Conservation (phyloP, 2,113 vertebrate genomes). For the Trochalopteron elliotii region DNA sequence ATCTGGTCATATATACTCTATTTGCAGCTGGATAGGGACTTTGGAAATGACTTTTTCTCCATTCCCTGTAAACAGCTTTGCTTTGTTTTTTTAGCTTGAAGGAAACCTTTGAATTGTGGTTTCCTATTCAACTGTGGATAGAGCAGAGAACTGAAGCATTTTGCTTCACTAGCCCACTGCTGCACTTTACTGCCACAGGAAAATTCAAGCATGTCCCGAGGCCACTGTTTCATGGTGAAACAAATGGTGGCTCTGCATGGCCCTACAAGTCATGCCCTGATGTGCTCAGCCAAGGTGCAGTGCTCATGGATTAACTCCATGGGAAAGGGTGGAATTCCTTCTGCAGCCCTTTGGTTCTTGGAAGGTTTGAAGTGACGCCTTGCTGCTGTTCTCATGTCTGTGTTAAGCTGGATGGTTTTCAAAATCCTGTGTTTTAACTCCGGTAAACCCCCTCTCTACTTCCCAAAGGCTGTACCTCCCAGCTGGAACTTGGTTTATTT, state of each 20-base stretch:
- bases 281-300: not conserved
- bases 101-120: not conserved
- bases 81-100: constrained; percentile 15
- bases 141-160: not conserved
- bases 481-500: not conserved
- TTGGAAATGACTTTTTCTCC: not conserved
- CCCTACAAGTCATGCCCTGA: not conserved
- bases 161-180: not conserved
- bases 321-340: constrained; percentile 16
- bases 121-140: not conserved
- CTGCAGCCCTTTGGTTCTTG: not conserved
- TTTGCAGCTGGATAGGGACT: not conserved
- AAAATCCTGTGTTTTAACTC: not conserved
- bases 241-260: not conserved
- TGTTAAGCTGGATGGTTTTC: not conserved
- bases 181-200: not conserved
- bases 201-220: not conserved
- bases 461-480: not conserved
- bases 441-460: not conserved
- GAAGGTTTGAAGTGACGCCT: not conserved
- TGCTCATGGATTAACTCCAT: not conserved
- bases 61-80: not conserved
- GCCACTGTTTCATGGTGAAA: not conserved
- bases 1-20: not conserved
- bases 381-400: not conserved